phyloP scores from a whole-genome alignment of 37 sponge, comb jelly and placozoan species.

The Chondrilla cf. caribensis region DNA sequence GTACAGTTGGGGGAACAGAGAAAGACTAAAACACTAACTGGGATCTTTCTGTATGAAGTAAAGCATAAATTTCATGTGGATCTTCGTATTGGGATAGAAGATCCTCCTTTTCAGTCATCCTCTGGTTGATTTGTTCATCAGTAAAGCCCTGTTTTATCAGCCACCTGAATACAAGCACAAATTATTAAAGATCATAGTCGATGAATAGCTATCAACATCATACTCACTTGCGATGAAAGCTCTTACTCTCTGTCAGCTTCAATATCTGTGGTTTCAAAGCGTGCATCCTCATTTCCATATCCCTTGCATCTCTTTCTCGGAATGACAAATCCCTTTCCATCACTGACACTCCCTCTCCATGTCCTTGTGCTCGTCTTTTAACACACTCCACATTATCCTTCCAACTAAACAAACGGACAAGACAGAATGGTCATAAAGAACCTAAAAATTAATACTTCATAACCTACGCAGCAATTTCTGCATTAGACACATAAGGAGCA shows the following conservation, averaged over 20 bases:
- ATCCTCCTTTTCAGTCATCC: neutral
- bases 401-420: conserved; percentile 3
- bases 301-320: conserved; percentile 16
- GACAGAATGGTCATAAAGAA: too few relatives aligned
- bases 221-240: neutral
- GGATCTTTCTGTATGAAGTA: neutral
- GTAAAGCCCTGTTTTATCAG: neutral
- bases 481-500: neutral
- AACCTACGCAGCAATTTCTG: conserved; percentile 1
- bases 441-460: too few relatives aligned
- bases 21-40: conserved; percentile 5
- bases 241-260: conserved; percentile 9
- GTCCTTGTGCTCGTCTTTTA: conserved; percentile 12
- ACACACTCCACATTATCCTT: conserved; percentile 10
- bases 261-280: conserved; percentile 20
- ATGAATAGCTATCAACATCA: neutral
- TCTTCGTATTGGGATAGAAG: conserved; percentile 7
- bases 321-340: neutral
- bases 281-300: conserved; percentile 22
- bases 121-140: neutral
- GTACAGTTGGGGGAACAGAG: too few relatives aligned
- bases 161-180: neutral
- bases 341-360: conserved; percentile 6
- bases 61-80: conserved; percentile 23
- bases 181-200: neutral